phyloP scores from a whole-genome alignment of 2,888 invertebrate species.

The Lepidochrysops patricia region DNA sequence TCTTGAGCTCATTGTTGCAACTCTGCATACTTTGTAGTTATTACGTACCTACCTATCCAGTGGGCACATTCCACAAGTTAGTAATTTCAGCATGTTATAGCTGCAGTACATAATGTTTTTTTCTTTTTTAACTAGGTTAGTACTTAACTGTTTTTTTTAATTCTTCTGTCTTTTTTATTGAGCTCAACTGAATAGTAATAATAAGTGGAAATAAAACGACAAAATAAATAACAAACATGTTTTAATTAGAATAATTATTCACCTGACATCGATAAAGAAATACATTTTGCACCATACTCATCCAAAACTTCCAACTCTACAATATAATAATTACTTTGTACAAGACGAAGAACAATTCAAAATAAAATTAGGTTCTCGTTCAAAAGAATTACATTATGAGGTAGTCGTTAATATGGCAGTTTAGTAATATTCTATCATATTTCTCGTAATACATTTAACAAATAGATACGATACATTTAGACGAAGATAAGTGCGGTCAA shows the following conservation, averaged over 20 bases:
- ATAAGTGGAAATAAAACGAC: conserved; percentile 23
- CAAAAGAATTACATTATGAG: conserved; percentile 1
- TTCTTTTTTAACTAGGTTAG: too few species aligned
- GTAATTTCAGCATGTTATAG: too few species aligned
- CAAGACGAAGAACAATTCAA: conserved; percentile 40
- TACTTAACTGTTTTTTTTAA: too few species aligned
- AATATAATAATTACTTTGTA: conserved; percentile 63
- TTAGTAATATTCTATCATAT: neutral
- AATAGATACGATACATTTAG: conserved; percentile 1
- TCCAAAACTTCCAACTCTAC: conserved; percentile 48
- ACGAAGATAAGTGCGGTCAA: neutral
- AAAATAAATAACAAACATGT: conserved; percentile 68
- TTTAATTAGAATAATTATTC: conserved; percentile 67
- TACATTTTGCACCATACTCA: conserved; percentile 57
- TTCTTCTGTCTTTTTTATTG: too few species aligned
- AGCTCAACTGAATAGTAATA: neutral
- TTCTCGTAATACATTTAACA: conserved; percentile 19
- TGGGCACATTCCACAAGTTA: too few species aligned
- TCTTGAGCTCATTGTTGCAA: too few species aligned
- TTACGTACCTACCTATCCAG: too few species aligned
- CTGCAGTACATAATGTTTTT: too few species aligned
- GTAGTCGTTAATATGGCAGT: conserved; percentile 11
- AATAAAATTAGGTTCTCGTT: conserved; percentile 28
- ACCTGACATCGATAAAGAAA: conserved; percentile 71
- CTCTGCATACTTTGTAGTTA: too few species aligned